Base-by-base conservation (phyloP, 2,888 invertebrate genomes). In the Bhutanitis thaidina region DNA sequence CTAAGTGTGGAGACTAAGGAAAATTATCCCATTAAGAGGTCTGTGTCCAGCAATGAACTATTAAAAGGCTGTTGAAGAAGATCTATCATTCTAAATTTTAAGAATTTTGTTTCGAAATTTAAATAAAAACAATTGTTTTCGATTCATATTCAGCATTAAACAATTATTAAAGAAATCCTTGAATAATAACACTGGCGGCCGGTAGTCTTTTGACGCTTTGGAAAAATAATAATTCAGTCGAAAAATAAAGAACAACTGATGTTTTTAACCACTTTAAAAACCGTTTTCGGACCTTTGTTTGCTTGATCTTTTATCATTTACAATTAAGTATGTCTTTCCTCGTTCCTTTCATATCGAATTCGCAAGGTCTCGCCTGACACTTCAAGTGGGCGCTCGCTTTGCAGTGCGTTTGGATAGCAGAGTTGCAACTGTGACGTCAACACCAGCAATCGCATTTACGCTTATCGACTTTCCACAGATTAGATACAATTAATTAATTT, bases 261-360 rank as follows among this genome's bases (percentile, higher is more conserved):
- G 7, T 30, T 43, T 43, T 20, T 34, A 32, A 32, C 9, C 9
- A 20, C 20, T 16, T 20, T 1, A 43, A 3, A 34, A 39, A 3
- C 1, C 7, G 12, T 14, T 40, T 5, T 40, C 27, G 1, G 1
- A 35, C 16, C 16, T 43, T 32, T 20, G 12, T 12, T 1, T 14
- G 7, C 10, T n/a, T 34, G 7, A 16, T 16, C 7, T 43, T 32
- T 43, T 12, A 39, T 39, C n/a, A 12, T 25, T 12, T 12, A 13
- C n/a, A 7, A 35, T 13, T 34, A 25, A 29, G 8, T 15, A 20
- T 16, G 15, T n/a, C 29, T 7, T 37, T 45, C 12, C 45, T 45
- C 12, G 29, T 45, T 45, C 12, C 37, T 37, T 43, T 43, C 34
- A 9, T 37, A 37, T 30, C 30, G 12, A 45, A 45, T 29, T 16